Evolutionary conservation across 2,797 vertebrate genomes (phyloP).

Genomic region (Ciconia nigra): DNA sequence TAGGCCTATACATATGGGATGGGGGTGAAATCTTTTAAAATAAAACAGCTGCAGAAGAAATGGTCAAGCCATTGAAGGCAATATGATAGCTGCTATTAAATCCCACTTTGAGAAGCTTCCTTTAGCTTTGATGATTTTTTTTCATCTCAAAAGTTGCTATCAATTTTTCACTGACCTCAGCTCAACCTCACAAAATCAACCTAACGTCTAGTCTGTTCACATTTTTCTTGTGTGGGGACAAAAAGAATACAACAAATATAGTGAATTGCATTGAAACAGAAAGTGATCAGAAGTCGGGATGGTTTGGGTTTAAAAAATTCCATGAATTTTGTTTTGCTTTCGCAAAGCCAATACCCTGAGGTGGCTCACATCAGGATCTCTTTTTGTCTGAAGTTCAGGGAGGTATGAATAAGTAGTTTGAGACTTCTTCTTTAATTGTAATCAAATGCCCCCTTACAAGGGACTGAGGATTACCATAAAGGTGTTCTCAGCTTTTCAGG

Average conservation of each 20-base stretch:
- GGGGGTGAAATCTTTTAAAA: conserved; percentile 73
- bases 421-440: conserved; percentile 17
- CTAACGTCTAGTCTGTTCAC: conserved; percentile 14
- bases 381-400: not conserved
- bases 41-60: conserved; percentile 75
- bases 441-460: conserved; percentile 5
- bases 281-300: not conserved
- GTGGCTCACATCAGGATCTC: not conserved
- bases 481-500: not conserved
- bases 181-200: conserved; percentile 67
- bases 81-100: conserved; percentile 79
- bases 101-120: conserved; percentile 71
- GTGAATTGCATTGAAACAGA: not conserved
- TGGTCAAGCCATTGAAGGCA: conserved; percentile 68
- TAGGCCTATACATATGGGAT: conserved; percentile 30
- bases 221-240: not conserved
- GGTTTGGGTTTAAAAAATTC: not conserved
- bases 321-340: not conserved
- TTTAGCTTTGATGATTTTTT: conserved; percentile 78
- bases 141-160: conserved; percentile 74
- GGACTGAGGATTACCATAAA: not conserved
- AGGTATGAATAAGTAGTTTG: not conserved
- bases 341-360: not conserved
- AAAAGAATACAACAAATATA: not conserved
- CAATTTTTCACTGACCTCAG: conserved; percentile 71